Base-by-base conservation (phyloP, 2,888 invertebrate genomes). In the Caenorhabditis sp. region DNA sequence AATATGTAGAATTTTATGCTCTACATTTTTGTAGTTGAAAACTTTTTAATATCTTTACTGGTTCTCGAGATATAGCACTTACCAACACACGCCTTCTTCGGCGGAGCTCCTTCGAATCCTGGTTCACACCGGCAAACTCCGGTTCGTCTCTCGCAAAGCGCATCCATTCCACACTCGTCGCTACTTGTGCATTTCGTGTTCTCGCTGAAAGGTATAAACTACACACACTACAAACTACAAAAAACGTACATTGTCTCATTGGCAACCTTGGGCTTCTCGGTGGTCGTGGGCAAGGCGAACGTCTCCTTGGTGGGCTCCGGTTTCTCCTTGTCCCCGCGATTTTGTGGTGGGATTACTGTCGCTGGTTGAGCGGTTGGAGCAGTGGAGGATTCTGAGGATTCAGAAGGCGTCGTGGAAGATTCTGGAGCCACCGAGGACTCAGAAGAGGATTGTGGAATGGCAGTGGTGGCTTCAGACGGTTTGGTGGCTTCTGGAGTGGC, bases 81-180 rank as follows among this genome's bases (percentile, higher is more conserved):
- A 91, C 90, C 90, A 66, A 80, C 73, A 72, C 91, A 91, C 6
- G 70, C 47, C n/a, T 56, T 77, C 49, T 75, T 38, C 19, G 90
- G 90, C 22, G 90, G 90, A n/a, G 82, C 82, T 72, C 90, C 90
- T 24, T 86, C 84, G 80, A 91, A 91, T 58, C 91, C 91, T 0
- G 89, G 85, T 8, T 82, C 80, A 73, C 91, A 91, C 0, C 90
- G 79, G 44, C 91, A 91, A 16, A 80, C 89, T 6, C 90, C 90
- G 3, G 89, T 87, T 5, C 89, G 63, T 35, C 90, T 68, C 69
- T 91, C 90, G 69, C 91, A 91, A 41, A 89, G 85, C 0, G 90
- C 86, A 75, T 91, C 91, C n/a, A 77, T 61, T 49, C 90, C 91
- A 73, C 91, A 91, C 63, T 90, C 88, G 75, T 90, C 89, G 38